Conservation (phyloP, 2,797 vertebrate genomes). For the Notamacropus eugenii region DNA sequence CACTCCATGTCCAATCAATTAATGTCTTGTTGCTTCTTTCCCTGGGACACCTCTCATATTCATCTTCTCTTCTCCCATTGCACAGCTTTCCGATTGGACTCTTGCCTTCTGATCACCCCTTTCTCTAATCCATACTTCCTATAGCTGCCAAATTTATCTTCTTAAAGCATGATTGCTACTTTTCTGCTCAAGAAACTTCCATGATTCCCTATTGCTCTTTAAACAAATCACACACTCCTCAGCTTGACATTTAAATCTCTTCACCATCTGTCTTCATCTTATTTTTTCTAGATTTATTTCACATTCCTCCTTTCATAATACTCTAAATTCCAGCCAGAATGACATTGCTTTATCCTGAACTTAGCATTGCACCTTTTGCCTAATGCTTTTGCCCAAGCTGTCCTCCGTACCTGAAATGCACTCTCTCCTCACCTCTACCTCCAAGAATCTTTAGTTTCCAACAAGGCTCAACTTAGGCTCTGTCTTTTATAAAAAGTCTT, state of each 20-base stretch:
- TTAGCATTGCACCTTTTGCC: neutral
- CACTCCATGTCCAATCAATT: neutral
- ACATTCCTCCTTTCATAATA: neutral
- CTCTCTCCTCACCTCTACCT: neutral
- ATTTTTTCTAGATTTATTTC: neutral
- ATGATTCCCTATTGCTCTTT: neutral
- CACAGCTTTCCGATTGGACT: neutral
- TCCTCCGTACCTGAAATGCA: neutral
- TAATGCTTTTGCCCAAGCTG: neutral
- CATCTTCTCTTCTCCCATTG: neutral
- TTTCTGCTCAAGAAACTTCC: neutral
- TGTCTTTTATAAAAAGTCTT: neutral
- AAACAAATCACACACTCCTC: neutral
- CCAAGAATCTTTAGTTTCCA: neutral
- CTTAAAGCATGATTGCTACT: neutral
- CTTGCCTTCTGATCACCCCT: neutral
- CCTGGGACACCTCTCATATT: neutral
- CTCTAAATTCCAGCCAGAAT: neutral
- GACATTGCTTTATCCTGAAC: neutral
- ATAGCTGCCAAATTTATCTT: neutral
- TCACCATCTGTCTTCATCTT: neutral
- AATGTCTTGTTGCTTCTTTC: neutral
- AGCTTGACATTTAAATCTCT: neutral
- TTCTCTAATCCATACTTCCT: neutral
- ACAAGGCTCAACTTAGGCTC: slow-evolving; percentile 34